A percentile compares a stretch with the other conserved stretches of the same genome.
Conservation (phyloP, 2,797 vertebrate genomes). For the Gymnocypris eckloni region DNA sequence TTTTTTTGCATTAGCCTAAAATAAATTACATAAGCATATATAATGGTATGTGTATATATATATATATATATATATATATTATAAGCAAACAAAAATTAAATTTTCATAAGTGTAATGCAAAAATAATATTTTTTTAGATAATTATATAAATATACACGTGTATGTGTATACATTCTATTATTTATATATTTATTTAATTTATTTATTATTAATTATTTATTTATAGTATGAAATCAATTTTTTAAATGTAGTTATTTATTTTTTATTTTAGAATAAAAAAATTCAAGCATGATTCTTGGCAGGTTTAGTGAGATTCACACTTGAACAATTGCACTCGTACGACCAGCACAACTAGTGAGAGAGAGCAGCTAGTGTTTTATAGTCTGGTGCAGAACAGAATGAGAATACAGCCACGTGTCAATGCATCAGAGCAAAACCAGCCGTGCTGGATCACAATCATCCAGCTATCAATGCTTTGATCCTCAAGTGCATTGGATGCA, state of each 20-base stretch:
- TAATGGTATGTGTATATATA: too few relatives aligned
- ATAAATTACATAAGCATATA: too few relatives aligned
- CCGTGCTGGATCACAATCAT: background rate
- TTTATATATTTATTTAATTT: background rate
- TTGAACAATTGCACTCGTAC: background rate
- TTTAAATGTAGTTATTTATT: background rate
- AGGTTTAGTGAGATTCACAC: background rate
- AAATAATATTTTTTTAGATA: background rate
- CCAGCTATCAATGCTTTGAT: too few relatives aligned
- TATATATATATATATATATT: too few relatives aligned
- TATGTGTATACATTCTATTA: background rate
- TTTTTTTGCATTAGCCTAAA: background rate
- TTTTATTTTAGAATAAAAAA: background rate
- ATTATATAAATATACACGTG: background rate
- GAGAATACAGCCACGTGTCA: conserved; percentile 64
- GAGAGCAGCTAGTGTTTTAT: conserved; percentile 64
- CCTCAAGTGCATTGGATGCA: background rate
- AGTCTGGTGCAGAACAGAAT: conserved; percentile 63
- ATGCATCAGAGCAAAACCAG: background rate
- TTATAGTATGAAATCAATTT: background rate
- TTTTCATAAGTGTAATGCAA: background rate
- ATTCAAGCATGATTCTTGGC: background rate
- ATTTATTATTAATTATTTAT: background rate
- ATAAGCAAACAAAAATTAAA: background rate
- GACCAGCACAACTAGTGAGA: background rate